A percentile compares a stretch with the other conserved stretches of the same genome.
Conservation (phyloP, 1,140 invertebrate species). For the Rhagoletis zephyria region DNA sequence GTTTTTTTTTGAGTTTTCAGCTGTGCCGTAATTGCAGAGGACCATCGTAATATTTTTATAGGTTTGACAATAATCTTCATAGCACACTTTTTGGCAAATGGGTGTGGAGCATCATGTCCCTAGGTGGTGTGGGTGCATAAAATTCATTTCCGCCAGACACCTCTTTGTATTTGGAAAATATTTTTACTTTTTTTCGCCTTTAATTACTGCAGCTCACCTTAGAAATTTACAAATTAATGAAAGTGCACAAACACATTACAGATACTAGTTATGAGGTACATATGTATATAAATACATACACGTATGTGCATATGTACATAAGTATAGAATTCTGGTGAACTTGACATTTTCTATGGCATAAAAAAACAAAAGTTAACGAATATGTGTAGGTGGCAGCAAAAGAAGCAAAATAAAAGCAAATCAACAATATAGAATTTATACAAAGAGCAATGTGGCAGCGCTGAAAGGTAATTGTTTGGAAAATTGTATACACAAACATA, state of each 20-base stretch:
- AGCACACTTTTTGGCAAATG: no score
- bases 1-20: no score
- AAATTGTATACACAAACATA: neutral
- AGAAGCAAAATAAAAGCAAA: conserved; percentile 10
- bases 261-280: neutral
- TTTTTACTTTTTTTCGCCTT: conserved; percentile 15
- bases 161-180: no score
- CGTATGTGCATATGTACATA: neutral
- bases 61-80: no score
- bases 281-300: neutral
- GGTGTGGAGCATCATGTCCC: no score
- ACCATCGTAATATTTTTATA: no score
- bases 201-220: conserved; percentile 12
- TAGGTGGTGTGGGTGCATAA: no score
- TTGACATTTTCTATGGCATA: conserved; percentile 33
- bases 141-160: no score
- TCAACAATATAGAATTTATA: neutral
- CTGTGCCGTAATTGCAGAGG: no score
- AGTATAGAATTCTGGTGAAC: neutral
- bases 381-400: conserved; percentile 41
- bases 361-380: neutral
- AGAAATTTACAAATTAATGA: conserved; percentile 27
- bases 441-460: neutral
- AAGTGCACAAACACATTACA: neutral
- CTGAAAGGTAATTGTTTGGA: conserved; percentile 40